Evolutionary conservation across 2,888 invertebrate species (phyloP).

Genomic region (Acleris emargana): DNA sequence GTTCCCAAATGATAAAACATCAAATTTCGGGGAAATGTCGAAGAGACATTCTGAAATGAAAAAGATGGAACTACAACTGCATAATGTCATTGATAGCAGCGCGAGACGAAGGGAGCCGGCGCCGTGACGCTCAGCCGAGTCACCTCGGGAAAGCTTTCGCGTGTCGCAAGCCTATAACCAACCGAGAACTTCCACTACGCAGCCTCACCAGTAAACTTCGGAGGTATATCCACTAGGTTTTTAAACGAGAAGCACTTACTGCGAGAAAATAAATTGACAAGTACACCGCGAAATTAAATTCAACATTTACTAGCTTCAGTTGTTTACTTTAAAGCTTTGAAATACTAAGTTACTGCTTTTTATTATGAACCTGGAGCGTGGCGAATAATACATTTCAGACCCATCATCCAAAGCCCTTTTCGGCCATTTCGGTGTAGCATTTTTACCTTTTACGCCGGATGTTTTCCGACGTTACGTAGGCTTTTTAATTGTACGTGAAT

Average conservation of each 20-base stretch:
- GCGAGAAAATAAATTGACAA: not conserved
- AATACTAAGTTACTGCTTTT: no score
- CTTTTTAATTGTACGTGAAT: not conserved
- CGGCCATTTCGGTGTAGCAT: no score
- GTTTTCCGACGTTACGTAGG: no score
- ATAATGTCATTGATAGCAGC: constrained; percentile 60
- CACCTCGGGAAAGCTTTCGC: constrained; percentile 62
- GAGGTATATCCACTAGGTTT: constrained; percentile 57
- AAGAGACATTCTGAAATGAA: constrained; percentile 43
- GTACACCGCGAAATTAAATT: no score
- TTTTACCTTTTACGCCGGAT: no score
- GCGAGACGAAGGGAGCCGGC: constrained; percentile 43
- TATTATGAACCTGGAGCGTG: no score
- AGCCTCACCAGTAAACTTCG: constrained; percentile 54
- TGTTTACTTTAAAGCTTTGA: no score
- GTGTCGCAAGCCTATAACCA: constrained; percentile 64
- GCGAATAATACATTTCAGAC: no score
- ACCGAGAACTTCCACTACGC: constrained; percentile 54
- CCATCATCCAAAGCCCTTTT: no score
- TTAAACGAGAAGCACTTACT: constrained; percentile 40
- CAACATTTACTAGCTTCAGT: no score
- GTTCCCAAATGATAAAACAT: not conserved
- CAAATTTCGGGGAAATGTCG: constrained; percentile 31
- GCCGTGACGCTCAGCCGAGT: constrained; percentile 50
- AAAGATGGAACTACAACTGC: constrained; percentile 48